Conservation (phyloP, 2,797 vertebrate species). For the Naso thynnoides region DNA sequence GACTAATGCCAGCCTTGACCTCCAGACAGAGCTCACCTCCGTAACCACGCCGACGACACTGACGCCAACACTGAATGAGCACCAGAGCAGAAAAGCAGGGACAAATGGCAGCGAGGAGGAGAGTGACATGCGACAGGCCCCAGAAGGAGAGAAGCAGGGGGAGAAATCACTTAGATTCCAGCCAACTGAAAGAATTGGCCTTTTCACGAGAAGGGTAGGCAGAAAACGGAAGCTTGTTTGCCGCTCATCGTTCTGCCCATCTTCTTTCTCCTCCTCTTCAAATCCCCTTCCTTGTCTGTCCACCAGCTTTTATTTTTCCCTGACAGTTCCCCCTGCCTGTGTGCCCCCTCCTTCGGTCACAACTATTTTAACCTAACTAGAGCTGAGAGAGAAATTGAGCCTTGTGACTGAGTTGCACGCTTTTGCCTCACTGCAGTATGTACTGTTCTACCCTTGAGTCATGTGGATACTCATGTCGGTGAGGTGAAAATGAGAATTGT, state of each 20-base stretch:
- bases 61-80: constrained; percentile 14
- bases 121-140: constrained; percentile 58
- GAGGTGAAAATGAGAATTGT: constrained; percentile 69
- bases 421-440: constrained; percentile 46
- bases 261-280: not conserved
- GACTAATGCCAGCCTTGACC: constrained; percentile 64
- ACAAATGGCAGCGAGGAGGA: constrained; percentile 52
- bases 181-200: constrained; percentile 70
- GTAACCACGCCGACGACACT: not conserved
- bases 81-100: constrained; percentile 56
- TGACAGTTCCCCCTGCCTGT: not conserved
- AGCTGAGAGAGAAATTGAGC: constrained; percentile 44
- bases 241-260: constrained; percentile 24
- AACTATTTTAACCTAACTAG: constrained; percentile 45
- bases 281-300: constrained; percentile 31
- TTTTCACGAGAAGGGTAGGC: constrained; percentile 54
- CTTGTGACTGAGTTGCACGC: constrained; percentile 46
- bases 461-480: constrained; percentile 34
- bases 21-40: constrained; percentile 54
- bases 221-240: constrained; percentile 39
- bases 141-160: constrained; percentile 35
- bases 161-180: constrained; percentile 67
- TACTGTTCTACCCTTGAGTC: constrained; percentile 56
- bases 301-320: constrained; percentile 23
- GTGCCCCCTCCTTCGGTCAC: constrained; percentile 25